These are phyloP conservation scores for Melanaphis sacchari DNA, from an alignment of 1,140 invertebrate genomes.

Conservation along the genomic window DNA sequence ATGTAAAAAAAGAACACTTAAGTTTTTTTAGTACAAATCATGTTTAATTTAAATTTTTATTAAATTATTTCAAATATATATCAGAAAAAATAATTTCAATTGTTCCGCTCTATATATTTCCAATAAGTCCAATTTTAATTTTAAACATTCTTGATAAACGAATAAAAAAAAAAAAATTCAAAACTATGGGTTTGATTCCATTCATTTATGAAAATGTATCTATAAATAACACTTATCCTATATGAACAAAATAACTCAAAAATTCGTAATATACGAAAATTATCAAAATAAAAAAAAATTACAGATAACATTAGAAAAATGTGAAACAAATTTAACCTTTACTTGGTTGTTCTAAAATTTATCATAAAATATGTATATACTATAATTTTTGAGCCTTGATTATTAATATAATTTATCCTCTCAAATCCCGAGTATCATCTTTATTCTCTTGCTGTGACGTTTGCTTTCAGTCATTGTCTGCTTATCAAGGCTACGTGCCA, in stretches of 20 bases:
- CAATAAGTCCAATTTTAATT: no score
- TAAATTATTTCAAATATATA: no score
- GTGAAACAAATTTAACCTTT: no score
- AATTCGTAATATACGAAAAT: not conserved
- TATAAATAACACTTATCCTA: not conserved
- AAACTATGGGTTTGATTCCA: not conserved
- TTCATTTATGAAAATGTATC: not conserved
- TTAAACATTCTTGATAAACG: no score
- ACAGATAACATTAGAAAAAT: no score
- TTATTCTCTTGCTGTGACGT: not conserved
- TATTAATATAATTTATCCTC: not conserved
- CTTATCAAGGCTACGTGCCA: not conserved
- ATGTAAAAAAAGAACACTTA: not conserved
- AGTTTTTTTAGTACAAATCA: no score
- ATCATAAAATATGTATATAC: not conserved
- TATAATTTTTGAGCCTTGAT: not conserved
- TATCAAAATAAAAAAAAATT: not conserved
- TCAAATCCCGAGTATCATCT: not conserved
- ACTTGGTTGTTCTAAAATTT: no score
- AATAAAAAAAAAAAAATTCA: no score
- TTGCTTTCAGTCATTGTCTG: not conserved
- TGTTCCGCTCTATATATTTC: no score
- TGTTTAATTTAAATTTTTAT: no score
- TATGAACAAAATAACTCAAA: not conserved
- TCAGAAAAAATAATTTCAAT: no score